These are phyloP conservation scores for Chirona hameri DNA, from an alignment of 2,888 invertebrate genomes.

Conservation along the genomic window DNA sequence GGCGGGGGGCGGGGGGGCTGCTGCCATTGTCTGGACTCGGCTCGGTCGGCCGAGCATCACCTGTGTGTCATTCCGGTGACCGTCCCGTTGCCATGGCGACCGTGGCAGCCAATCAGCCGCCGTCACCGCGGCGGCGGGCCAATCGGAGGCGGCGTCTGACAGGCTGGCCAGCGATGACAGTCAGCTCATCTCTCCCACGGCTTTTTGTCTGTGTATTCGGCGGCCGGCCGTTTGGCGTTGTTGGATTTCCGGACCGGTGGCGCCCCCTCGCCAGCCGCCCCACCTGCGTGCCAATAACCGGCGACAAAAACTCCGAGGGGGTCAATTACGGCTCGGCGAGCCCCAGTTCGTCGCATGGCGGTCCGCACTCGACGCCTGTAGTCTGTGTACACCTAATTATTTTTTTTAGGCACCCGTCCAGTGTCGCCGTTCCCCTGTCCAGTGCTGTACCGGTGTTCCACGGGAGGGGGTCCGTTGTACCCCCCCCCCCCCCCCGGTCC, in stretches of 20 bases:
- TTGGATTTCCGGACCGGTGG: slow-evolving; percentile 1
- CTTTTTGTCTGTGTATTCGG: background rate
- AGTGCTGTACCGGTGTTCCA: background rate
- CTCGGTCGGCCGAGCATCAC: background rate
- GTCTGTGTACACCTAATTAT: background rate
- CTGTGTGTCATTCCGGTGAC: slow-evolving; percentile 6
- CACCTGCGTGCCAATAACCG: slow-evolving; percentile 26
- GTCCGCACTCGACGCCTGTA: background rate
- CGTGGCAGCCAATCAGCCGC: background rate
- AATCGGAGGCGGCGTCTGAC: background rate
- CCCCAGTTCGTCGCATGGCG: background rate
- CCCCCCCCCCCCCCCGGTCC: background rate
- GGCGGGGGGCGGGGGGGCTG: no score
- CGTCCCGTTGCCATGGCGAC: slow-evolving; percentile 9
- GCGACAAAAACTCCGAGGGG: background rate
- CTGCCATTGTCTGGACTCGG: background rate
- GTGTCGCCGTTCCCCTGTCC: background rate
- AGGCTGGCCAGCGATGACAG: background rate
- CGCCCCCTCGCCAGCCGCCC: background rate
- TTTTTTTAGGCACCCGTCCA: background rate
- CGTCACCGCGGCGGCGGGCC: background rate
- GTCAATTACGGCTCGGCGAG: background rate
- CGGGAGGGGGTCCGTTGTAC: no score
- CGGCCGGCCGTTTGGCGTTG: background rate
- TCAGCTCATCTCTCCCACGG: slow-evolving; percentile 1